Percentiles rank a stretch among this genome's conserved stretches.
phyloP scores from a whole-genome alignment of 92 coral and sea anemone genomes.

The Palythoa grandiflora region DNA sequence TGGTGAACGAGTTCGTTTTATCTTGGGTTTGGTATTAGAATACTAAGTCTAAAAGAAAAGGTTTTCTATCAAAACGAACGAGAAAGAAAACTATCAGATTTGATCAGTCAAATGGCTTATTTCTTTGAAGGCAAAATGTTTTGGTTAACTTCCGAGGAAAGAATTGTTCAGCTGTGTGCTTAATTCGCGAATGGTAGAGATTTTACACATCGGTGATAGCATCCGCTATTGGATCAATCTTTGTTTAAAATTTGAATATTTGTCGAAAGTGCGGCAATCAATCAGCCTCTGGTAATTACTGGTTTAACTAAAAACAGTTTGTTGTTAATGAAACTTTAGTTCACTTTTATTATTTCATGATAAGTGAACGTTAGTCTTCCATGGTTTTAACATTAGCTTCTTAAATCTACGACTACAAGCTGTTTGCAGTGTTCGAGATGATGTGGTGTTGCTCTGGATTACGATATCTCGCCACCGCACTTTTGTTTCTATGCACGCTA shows the following conservation, averaged over 20 bases:
- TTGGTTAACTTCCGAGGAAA: not conserved
- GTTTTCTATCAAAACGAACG: not conserved
- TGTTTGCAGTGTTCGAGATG: not conserved
- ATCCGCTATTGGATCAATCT: constrained; percentile 27
- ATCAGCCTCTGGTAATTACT: not conserved
- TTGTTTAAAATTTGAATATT: constrained; percentile 48
- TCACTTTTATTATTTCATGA: not conserved
- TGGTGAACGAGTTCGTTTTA: no score
- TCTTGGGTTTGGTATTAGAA: no score
- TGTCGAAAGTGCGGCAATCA: constrained; percentile 36
- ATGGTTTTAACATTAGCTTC: not conserved
- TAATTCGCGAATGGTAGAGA: not conserved
- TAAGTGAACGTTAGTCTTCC: not conserved
- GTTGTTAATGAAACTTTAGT: not conserved
- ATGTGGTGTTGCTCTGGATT: not conserved
- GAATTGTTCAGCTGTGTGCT: not conserved
- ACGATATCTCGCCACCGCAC: not conserved
- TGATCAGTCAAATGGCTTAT: not conserved
- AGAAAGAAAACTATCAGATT: not conserved
- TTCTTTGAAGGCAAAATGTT: not conserved
- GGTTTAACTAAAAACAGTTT: not conserved
- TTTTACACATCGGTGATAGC: constrained; percentile 21
- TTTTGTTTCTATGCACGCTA: constrained; percentile 19
- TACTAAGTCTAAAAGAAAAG: not conserved
- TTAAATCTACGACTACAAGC: not conserved